Conservation (phyloP, 2,888 invertebrate genomes). For the Tuta absoluta region DNA sequence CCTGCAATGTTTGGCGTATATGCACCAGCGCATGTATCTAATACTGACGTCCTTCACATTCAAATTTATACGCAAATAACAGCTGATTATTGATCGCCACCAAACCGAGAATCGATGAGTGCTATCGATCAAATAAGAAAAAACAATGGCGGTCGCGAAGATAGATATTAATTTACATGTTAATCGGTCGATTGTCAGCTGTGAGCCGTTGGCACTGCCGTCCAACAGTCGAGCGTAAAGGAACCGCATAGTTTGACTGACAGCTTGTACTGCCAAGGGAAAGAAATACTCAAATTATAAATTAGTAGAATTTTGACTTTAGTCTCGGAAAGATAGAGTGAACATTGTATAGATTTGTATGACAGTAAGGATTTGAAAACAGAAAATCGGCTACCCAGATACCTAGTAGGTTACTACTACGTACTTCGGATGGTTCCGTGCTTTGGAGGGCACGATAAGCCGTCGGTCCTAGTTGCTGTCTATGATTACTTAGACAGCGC, state of each 20-base stretch:
- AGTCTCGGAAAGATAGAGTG: no score
- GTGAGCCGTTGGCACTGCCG: not conserved
- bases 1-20: no score
- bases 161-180: constrained; percentile 60
- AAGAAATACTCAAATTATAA: no score
- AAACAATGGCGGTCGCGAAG: constrained; percentile 46
- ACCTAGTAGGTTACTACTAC: no score
- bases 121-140: constrained; percentile 43
- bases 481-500: no score
- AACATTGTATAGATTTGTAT: no score
- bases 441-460: no score
- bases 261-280: not conserved
- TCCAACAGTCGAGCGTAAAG: not conserved
- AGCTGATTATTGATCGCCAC: constrained; percentile 35
- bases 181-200: constrained; percentile 53
- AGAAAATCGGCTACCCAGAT: no score
- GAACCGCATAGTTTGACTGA: not conserved
- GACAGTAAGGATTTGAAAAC: no score
- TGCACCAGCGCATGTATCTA: not conserved
- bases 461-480: no score
- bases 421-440: no score
- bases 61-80: constrained; percentile 29
- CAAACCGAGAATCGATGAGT: constrained; percentile 38
- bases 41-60: constrained; percentile 38
- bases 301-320: no score